Evolutionary conservation across 2,797 vertebrate genomes (phyloP).

Genomic region (Triplophysa bombifrons): DNA sequence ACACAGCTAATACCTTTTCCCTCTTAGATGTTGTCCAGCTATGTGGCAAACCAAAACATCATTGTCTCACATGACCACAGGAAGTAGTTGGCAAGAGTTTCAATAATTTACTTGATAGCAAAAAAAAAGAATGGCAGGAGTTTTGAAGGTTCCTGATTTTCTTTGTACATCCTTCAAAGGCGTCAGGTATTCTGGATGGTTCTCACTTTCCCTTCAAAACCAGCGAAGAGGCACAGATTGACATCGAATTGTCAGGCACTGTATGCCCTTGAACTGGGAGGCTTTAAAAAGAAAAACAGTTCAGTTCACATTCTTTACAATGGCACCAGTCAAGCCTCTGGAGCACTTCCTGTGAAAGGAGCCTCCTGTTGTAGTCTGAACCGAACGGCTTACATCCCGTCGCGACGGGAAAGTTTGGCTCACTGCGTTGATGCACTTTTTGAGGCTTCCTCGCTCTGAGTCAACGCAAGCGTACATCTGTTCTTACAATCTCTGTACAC

Average conservation of each 20-base stretch:
- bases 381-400: constrained; percentile 53
- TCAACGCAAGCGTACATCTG: constrained; percentile 57
- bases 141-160: constrained; percentile 73
- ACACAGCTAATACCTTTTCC: constrained; percentile 73
- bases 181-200: constrained; percentile 68
- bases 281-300: constrained; percentile 56
- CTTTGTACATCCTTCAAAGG: constrained; percentile 71
- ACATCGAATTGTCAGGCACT: constrained; percentile 77
- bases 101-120: constrained; percentile 78
- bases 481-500: constrained; percentile 67
- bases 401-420: constrained; percentile 64
- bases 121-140: constrained; percentile 73
- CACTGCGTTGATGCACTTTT: constrained; percentile 58
- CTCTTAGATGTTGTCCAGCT: constrained; percentile 73
- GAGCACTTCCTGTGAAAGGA: constrained; percentile 63
- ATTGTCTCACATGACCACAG: constrained; percentile 76
- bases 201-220: constrained; percentile 67
- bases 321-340: constrained; percentile 74
- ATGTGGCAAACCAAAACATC: constrained; percentile 72
- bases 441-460: constrained; percentile 63
- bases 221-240: constrained; percentile 78
- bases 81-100: constrained; percentile 75
- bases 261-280: constrained; percentile 76
- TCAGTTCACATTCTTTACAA: constrained; percentile 80
- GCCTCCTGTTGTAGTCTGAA: constrained; percentile 62